Conservation (phyloP, 2,888 invertebrate genomes). For the Hydropsyche betteni region DNA sequence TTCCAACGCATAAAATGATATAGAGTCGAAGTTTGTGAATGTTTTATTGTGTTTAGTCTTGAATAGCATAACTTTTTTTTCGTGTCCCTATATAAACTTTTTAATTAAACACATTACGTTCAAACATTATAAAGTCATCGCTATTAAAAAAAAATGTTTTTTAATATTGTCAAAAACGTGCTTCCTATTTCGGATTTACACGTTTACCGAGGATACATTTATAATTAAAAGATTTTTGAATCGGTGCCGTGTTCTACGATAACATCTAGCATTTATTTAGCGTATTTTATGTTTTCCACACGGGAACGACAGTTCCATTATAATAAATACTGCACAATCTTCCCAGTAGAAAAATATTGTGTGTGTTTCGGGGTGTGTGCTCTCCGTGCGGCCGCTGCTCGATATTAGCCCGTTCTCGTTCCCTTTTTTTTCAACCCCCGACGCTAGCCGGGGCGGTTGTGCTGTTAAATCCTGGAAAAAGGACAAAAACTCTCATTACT, state of each 20-base stretch:
- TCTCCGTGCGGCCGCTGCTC: neutral
- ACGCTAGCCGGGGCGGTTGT: conserved; percentile 5
- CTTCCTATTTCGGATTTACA: neutral
- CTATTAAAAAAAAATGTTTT: neutral
- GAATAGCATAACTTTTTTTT: conserved; percentile 17
- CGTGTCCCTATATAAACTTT: conserved; percentile 6
- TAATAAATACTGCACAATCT: conserved; percentile 28
- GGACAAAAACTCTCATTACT: conserved; percentile 37
- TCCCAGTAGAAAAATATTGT: conserved; percentile 21
- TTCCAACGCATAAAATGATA: conserved; percentile 18
- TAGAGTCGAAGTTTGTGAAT: conserved; percentile 27
- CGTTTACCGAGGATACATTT: too few relatives aligned
- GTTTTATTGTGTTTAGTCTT: conserved; percentile 30
- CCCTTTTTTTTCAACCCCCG: neutral
- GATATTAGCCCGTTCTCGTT: conserved; percentile 28
- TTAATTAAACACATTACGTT: conserved; percentile 25
- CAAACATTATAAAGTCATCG: too few relatives aligned
- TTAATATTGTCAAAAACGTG: neutral
- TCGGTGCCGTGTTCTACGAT: neutral
- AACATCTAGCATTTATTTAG: conserved; percentile 3
- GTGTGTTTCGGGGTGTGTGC: conserved; percentile 27
- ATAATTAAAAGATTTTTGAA: too few relatives aligned
- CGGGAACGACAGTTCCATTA: conserved; percentile 22
- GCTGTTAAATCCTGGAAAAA: conserved; percentile 28
- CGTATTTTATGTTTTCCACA: conserved; percentile 25